Base-by-base conservation (phyloP, 2,113 vertebrate genomes). In the Scytalopus superciliaris region DNA sequence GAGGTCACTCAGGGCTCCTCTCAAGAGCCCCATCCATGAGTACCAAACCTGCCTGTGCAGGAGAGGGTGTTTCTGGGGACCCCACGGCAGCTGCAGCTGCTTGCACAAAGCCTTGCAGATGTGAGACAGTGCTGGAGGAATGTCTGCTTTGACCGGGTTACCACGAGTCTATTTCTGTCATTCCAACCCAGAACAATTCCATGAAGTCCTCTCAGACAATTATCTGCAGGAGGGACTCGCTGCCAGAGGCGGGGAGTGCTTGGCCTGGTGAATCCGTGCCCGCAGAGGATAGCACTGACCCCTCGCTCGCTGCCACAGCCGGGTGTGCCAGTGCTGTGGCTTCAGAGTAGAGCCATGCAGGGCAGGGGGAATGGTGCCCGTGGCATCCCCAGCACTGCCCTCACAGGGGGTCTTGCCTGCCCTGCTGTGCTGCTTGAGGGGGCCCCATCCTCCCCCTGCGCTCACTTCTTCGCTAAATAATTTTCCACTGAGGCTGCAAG, bases 281-380 rank as follows among this genome's bases (percentile, higher is more conserved):
- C 3, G 4, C 45, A 0, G 60, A 27, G 60, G 35, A 3, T 0
- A 16, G 56, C 57, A 9, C 1, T 3, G 73, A 11, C 15, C 57
- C 27, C 39, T 18, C 0, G 3, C 50, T 37, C 1, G 0, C 25
- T 7, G 3, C 28, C 5, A 5, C 0, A 3, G 37, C 2, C 13
- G 2, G 5, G 2, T 4, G 2, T 5, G 1, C 6, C 9, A 68
- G 17, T 3, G 1, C 5, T 0, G 14, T 2, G 53, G 15, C 11
- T 47, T 28, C 16, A 3, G 11, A 33, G 67, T 23, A 2, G 37
- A 2, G 28, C 8, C 2, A 28, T 0, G 30, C 1, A 4, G 10
- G 39, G 55, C 40, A 9, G 25, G 2, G 44, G 42, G 24, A 16
- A 18, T 1, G 0, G 39, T 19, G 59, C 63, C 11, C 3, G 3